Evolutionary conservation across 2,113 vertebrate genomes (phyloP).

Genomic region (Connochaetes taurinus): DNA sequence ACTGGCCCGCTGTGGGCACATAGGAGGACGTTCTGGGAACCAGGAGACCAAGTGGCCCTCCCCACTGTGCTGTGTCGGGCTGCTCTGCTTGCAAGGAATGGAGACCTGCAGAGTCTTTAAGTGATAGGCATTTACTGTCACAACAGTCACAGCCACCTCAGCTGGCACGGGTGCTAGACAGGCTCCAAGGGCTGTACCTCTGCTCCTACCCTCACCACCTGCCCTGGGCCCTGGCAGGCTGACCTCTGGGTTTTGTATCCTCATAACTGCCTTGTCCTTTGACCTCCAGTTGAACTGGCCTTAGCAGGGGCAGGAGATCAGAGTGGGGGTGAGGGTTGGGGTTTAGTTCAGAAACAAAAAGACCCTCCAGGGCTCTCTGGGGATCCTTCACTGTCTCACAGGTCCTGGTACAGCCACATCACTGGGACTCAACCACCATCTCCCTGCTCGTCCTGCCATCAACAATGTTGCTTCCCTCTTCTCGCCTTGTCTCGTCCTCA

Average conservation of each 20-base stretch:
- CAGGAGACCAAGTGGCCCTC: neutral
- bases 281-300: neutral
- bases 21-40: fast-evolving
- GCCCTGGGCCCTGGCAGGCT: neutral
- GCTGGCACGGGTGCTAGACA: fast-evolving
- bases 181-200: fast-evolving
- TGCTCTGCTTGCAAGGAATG: neutral
- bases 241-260: neutral
- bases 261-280: neutral
- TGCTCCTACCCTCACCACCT: neutral
- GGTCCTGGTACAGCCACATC: fast-evolving
- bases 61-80: too few species aligned
- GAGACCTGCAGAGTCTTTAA: too few species aligned
- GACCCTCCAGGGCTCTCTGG: fast-evolving
- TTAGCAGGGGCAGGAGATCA: neutral
- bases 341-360: neutral
- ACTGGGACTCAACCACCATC: neutral
- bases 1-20: neutral
- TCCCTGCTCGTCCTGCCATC: neutral
- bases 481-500: neutral
- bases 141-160: too few species aligned
- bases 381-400: neutral
- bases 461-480: neutral
- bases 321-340: neutral
- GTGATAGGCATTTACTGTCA: too few species aligned